phyloP scores from a whole-genome alignment of 2,113 vertebrate species.

The Chauna torquata region DNA sequence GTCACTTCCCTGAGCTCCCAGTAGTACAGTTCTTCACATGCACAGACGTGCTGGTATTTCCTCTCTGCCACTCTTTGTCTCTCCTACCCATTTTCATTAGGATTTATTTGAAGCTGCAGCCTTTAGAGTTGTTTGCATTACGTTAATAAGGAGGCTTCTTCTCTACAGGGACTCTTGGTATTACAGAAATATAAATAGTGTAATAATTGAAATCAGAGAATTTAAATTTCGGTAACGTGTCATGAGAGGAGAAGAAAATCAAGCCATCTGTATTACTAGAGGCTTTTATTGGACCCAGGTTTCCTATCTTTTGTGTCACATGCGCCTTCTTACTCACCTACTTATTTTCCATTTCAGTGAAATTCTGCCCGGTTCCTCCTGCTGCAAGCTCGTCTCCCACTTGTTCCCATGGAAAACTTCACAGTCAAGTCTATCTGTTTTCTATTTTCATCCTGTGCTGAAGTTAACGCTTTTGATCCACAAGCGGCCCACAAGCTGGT shows the following conservation, averaged over 20 bases:
- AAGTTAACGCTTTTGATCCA: constrained; percentile 51
- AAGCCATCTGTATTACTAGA: constrained; percentile 38
- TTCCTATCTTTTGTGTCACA: constrained; percentile 52
- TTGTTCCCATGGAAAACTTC: constrained; percentile 31
- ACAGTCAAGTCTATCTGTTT: constrained; percentile 28
- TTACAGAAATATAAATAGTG: constrained; percentile 8
- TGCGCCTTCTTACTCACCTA: constrained; percentile 52
- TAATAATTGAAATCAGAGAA: constrained; percentile 66
- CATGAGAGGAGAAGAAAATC: constrained; percentile 32
- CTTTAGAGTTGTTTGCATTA: constrained; percentile 9
- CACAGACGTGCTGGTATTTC: background rate
- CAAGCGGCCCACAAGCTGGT: constrained; percentile 2
- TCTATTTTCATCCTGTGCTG: constrained; percentile 47
- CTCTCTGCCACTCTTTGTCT: background rate
- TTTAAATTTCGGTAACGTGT: background rate
- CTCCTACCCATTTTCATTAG: background rate
- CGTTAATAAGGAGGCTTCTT: constrained; percentile 19
- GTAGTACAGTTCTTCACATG: background rate
- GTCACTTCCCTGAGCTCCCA: background rate
- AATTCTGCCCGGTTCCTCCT: constrained; percentile 23
- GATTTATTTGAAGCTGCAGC: constrained; percentile 15
- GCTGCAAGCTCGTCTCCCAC: background rate
- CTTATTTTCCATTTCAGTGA: constrained; percentile 54
- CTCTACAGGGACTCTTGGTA: background rate
- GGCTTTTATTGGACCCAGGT: constrained; percentile 30